Evolutionary conservation across 2,888 invertebrate genomes (phyloP).

Genomic region (Creontiades dilutus): DNA sequence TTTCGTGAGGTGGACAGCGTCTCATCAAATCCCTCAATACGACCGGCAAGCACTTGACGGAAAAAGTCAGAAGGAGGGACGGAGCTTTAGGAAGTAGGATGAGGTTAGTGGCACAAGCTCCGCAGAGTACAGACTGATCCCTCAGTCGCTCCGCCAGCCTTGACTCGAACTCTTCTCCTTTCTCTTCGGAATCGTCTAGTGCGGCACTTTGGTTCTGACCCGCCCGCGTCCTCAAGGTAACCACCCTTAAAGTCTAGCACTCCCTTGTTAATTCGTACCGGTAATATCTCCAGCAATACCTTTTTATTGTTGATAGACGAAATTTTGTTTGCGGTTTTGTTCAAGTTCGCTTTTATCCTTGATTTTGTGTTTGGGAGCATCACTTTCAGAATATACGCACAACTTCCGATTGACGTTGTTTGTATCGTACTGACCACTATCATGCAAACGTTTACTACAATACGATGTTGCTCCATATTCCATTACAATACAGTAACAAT

Average conservation of each 20-base stretch:
- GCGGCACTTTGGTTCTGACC: slow-evolving; percentile 32
- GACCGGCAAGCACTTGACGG: slow-evolving; percentile 34
- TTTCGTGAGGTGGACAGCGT: too few relatives aligned
- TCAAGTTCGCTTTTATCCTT: too few relatives aligned
- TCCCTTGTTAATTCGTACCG: neutral
- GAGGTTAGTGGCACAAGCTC: slow-evolving; percentile 65
- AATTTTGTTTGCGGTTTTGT: too few relatives aligned
- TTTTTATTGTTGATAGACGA: too few relatives aligned
- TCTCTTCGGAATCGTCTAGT: slow-evolving; percentile 13
- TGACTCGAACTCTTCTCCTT: slow-evolving; percentile 61
- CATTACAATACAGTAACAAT: too few relatives aligned
- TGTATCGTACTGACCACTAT: too few relatives aligned
- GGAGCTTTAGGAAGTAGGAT: slow-evolving; percentile 62
- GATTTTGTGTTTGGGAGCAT: too few relatives aligned
- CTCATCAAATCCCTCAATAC: neutral
- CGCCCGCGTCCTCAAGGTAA: slow-evolving; percentile 30
- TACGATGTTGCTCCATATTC: too few relatives aligned
- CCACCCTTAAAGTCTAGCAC: neutral
- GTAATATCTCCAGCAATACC: too few relatives aligned
- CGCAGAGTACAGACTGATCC: slow-evolving; percentile 40
- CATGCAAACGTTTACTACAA: too few relatives aligned
- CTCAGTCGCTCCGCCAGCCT: slow-evolving; percentile 59
- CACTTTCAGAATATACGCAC: too few relatives aligned
- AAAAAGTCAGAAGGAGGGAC: slow-evolving; percentile 63
- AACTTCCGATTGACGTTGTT: too few relatives aligned